phyloP scores from a whole-genome alignment of 2,113 vertebrate genomes.

The Trogon surrucura region DNA sequence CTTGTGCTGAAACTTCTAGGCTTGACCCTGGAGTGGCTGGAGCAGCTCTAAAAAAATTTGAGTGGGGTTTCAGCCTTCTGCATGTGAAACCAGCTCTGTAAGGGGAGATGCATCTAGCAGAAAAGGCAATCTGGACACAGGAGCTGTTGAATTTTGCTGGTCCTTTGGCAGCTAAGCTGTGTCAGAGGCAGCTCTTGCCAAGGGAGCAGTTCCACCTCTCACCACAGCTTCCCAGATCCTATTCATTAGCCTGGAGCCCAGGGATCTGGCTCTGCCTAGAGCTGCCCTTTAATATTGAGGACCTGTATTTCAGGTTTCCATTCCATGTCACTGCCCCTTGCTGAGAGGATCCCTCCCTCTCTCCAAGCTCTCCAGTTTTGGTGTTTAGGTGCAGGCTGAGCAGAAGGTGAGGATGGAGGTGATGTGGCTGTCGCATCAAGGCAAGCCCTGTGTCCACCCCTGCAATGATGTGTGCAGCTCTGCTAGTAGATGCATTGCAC shows the following conservation, averaged over 20 bases:
- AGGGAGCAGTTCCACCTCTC: background rate
- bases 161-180: background rate
- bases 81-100: accelerated
- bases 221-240: background rate
- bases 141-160: background rate
- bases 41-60: background rate
- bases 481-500: accelerated
- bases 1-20: background rate
- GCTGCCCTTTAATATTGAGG: background rate
- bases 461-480: accelerated
- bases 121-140: background rate
- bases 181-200: background rate
- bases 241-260: background rate
- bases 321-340: background rate
- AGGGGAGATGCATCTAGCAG: background rate
- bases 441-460: background rate
- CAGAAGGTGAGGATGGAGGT: background rate
- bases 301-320: background rate
- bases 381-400: background rate
- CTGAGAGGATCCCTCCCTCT: background rate
- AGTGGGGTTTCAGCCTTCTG: background rate
- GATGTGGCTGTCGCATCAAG: background rate
- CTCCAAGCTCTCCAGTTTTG: background rate
- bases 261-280: background rate
- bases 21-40: background rate